Evolutionary conservation across 2,113 vertebrate species (phyloP).

Genomic region (Chamaea fasciata): DNA sequence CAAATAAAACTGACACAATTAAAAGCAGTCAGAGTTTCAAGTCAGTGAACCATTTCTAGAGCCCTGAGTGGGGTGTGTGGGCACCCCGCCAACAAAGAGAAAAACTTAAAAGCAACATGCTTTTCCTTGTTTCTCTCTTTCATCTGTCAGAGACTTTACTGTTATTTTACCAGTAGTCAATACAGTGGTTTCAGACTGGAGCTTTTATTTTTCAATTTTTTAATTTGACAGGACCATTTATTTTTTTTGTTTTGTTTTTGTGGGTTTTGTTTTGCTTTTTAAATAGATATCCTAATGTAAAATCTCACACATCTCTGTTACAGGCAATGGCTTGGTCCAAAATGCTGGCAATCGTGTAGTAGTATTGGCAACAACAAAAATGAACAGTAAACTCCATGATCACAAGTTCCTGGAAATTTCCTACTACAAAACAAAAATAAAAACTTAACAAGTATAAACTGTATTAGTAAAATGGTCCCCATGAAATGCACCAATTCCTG

Average conservation of each 20-base stretch:
- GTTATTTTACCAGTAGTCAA: slow-evolving; percentile 23
- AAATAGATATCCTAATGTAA: neutral
- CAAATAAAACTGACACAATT: slow-evolving; percentile 25
- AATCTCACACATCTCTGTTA: neutral
- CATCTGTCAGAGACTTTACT: slow-evolving; percentile 6
- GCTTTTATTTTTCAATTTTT: neutral
- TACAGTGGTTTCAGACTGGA: neutral
- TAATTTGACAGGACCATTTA: neutral
- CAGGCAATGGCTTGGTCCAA: neutral
- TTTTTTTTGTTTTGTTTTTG: neutral
- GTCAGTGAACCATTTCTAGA: slow-evolving; percentile 22
- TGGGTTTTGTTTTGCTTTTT: neutral
- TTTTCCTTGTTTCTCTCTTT: slow-evolving; percentile 12
- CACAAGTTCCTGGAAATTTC: neutral
- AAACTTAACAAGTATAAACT: neutral
- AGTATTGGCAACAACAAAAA: neutral
- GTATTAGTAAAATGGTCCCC: neutral
- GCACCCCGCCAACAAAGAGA: neutral
- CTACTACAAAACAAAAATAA: neutral
- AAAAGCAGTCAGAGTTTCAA: slow-evolving; percentile 37
- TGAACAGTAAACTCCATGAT: neutral
- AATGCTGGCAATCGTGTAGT: neutral
- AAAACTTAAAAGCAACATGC: slow-evolving; percentile 35
- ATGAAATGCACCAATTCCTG: neutral
- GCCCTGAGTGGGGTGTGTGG: neutral